Conservation (phyloP, 2,888 invertebrate genomes). For the Pyralis farinalis region DNA sequence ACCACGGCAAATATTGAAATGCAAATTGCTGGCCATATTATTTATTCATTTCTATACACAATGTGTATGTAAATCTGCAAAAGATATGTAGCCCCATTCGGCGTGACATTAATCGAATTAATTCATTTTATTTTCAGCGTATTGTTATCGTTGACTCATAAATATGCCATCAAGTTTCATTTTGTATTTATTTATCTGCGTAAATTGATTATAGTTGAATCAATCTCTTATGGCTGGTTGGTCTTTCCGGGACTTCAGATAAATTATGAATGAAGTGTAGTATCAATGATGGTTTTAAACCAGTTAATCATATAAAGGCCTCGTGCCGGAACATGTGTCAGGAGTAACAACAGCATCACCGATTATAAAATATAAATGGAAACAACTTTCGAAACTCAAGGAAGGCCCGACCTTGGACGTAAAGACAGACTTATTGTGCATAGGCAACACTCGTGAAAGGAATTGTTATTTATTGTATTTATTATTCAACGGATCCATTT, state of each 20-base stretch:
- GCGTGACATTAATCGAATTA: too few species aligned
- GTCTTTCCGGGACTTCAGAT: neutral
- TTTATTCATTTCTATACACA: too few species aligned
- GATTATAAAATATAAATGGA: conserved; percentile 40
- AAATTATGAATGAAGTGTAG: neutral
- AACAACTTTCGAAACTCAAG: conserved; percentile 76
- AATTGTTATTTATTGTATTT: conserved; percentile 9
- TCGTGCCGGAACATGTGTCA: conserved; percentile 9
- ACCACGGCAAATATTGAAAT: neutral
- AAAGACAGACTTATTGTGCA: conserved; percentile 10
- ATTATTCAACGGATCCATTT: too few species aligned
- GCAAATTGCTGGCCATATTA: neutral
- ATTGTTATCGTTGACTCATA: too few species aligned
- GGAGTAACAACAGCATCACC: conserved; percentile 27
- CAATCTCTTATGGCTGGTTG: neutral
- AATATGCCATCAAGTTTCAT: neutral
- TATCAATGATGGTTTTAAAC: neutral
- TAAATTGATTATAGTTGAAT: neutral
- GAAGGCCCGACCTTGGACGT: conserved; percentile 56
- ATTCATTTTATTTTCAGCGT: too few species aligned
- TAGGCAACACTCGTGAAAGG: conserved; percentile 13
- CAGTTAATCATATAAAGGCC: conserved; percentile 8
- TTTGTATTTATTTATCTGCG: neutral
- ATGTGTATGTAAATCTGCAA: too few species aligned
- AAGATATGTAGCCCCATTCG: too few species aligned